Conservation (phyloP, 2,797 vertebrate genomes). For the Microctenopoma steveboyesi region DNA sequence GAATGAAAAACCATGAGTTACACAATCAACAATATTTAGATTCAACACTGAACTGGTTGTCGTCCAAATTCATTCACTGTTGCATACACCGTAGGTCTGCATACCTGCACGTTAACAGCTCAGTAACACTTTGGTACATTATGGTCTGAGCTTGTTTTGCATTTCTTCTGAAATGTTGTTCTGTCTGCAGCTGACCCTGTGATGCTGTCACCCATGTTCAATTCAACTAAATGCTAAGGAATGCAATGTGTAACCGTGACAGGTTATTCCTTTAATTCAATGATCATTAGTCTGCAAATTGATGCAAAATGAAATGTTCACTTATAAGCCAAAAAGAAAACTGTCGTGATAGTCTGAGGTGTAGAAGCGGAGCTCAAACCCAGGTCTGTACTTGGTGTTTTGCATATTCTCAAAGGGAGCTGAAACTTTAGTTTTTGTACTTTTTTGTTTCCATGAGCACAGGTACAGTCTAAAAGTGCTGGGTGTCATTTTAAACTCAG, state of each 20-base stretch:
- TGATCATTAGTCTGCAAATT: constrained; percentile 18
- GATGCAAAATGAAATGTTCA: constrained; percentile 3
- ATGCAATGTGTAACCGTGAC: neutral
- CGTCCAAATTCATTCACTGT: too few relatives aligned
- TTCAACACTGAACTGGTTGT: neutral
- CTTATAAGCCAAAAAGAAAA: neutral
- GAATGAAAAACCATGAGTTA: neutral
- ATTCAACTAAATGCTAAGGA: neutral
- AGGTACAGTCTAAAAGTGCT: neutral
- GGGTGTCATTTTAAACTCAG: constrained; percentile 2
- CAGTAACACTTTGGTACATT: neutral
- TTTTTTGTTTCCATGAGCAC: constrained; percentile 1
- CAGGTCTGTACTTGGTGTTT: neutral
- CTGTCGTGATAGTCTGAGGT: constrained; percentile 2
- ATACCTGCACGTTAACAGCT: neutral
- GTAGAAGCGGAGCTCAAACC: neutral
- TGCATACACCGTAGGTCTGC: too few relatives aligned
- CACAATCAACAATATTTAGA: neutral
- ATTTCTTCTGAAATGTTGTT: neutral
- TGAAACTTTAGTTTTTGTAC: too few relatives aligned
- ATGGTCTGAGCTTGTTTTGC: neutral
- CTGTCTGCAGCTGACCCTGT: neutral
- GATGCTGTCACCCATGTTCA: neutral
- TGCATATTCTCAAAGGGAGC: constrained; percentile 3
- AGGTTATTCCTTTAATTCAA: neutral